Base-by-base conservation (phyloP, 2,113 vertebrate genomes). In the Microtus oregoni region DNA sequence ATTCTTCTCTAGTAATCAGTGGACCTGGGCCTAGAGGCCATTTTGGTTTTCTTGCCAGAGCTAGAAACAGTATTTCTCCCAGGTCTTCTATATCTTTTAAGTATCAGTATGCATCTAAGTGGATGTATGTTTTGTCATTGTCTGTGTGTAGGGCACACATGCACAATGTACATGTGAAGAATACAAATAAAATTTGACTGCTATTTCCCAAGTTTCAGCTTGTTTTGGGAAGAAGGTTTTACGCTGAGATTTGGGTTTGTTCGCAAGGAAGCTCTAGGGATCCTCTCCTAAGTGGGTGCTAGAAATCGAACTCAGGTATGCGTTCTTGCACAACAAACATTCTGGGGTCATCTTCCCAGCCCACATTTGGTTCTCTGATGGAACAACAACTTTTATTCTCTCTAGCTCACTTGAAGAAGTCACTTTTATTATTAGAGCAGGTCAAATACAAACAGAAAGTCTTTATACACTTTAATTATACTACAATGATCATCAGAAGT, bases 361-460 rank as follows among this genome's bases (percentile, higher is more conserved):
- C 30, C 5, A 86, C 4, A 14, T 8, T 38, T 67, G 41, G 63
- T 19, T 68, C 79, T 22, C 68, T 82, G 38, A 86, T 35, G 55
- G 0, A 44, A 41, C 28, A 44, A 41, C 22, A 9, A 63, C 32
- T 14, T 79, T 86, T 88, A 82, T 55, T 22, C 52, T 83, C 28
- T 75, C 52, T 72, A 70, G 47, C 91, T 92, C 52, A 52, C 85
- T 88, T 91, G 20, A 76, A 96, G 90, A 50, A 79, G 17, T 92
- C 14, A 91, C 10, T 79, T 93, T 70, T 91, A 82, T 78, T 94
- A 90, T 79, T 89, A 81, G 50, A 95, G 75, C 28, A 75, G 14
- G 94, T 77, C 41, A 92, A 61, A 94, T 11, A 72, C 90, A 13
- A 77, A 77, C 13, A 78, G 97, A 28, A 65, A 50, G 86, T 50